These are phyloP conservation scores for Drosophila hydei DNA, from an alignment of 1,140 invertebrate species.

Conservation along the genomic window DNA sequence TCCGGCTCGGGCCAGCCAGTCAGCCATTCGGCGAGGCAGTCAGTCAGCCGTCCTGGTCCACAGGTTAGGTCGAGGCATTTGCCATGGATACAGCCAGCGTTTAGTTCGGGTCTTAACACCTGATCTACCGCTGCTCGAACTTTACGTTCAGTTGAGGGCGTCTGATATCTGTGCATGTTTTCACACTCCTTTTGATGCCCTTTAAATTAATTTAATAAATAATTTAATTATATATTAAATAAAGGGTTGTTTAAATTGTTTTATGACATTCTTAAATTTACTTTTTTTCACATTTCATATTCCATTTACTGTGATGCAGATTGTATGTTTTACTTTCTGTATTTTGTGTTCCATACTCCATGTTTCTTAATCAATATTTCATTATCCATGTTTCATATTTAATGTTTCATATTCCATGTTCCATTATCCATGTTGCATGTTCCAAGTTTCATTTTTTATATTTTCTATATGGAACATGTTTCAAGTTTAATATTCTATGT, in stretches of 20 bases:
- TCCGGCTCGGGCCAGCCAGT: background rate
- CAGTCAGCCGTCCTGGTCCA: background rate
- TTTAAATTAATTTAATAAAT: background rate
- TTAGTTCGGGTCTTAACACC: conserved; percentile 42
- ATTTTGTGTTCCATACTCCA: too few species aligned
- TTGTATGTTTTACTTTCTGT: too few species aligned
- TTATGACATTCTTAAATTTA: too few species aligned
- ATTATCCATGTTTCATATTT: background rate
- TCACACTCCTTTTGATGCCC: background rate
- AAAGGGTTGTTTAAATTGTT: too few species aligned
- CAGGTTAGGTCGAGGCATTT: conserved; percentile 10
- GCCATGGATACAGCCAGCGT: conserved; percentile 14
- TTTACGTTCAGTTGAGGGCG: conserved; percentile 15
- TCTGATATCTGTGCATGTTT: background rate
- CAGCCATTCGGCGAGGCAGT: background rate
- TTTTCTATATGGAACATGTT: too few species aligned
- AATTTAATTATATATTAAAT: background rate
- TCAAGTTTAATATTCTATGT: background rate
- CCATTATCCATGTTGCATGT: background rate
- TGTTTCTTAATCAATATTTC: background rate
- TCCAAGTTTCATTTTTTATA: background rate
- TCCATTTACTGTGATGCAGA: too few species aligned
- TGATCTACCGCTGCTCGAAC: conserved; percentile 23
- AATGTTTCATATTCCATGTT: background rate
- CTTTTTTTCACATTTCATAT: too few species aligned